A percentile compares a stretch with the other conserved stretches of the same genome.
phyloP scores from a whole-genome alignment of 2,797 vertebrate species.

The Anas bernieri region DNA sequence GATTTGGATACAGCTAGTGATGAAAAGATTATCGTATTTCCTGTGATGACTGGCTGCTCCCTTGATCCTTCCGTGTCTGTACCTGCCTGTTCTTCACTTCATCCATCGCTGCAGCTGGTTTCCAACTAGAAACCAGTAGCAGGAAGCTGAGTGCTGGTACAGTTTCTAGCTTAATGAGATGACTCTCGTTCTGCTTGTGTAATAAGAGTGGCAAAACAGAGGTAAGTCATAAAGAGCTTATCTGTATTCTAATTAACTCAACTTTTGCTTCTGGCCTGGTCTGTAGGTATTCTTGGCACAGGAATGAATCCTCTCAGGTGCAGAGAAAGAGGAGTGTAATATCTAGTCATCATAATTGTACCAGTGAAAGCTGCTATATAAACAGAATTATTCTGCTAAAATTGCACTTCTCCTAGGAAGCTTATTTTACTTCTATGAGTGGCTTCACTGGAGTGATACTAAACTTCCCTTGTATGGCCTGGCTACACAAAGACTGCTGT shows the following conservation, averaged over 20 bases:
- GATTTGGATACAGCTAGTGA: conserved; percentile 36
- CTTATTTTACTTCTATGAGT: neutral
- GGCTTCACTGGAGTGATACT: neutral
- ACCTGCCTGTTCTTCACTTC: conserved; percentile 14
- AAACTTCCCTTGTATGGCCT: neutral
- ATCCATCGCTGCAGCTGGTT: neutral
- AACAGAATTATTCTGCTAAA: conserved; percentile 69
- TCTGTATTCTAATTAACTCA: conserved; percentile 68
- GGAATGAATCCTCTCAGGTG: conserved; percentile 61
- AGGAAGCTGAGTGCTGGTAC: conserved; percentile 32
- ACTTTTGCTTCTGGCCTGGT: conserved; percentile 58
- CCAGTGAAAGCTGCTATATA: conserved; percentile 63
- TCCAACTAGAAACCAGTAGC: conserved; percentile 45
- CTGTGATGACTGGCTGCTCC: conserved; percentile 19
- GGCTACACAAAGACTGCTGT: neutral
- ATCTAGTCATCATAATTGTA: conserved; percentile 65
- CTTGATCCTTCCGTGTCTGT: conserved; percentile 38
- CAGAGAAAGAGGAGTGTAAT: conserved; percentile 43
- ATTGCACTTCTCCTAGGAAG: conserved; percentile 55
- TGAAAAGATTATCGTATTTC: conserved; percentile 41
- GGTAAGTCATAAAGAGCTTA: conserved; percentile 58
- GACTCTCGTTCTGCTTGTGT: conserved; percentile 53
- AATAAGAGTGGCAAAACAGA: conserved; percentile 48
- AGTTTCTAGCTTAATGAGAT: conserved; percentile 43
- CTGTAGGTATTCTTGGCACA: conserved; percentile 58